Conservation (phyloP, 2,797 vertebrate species). For the Chelonia mydas region DNA sequence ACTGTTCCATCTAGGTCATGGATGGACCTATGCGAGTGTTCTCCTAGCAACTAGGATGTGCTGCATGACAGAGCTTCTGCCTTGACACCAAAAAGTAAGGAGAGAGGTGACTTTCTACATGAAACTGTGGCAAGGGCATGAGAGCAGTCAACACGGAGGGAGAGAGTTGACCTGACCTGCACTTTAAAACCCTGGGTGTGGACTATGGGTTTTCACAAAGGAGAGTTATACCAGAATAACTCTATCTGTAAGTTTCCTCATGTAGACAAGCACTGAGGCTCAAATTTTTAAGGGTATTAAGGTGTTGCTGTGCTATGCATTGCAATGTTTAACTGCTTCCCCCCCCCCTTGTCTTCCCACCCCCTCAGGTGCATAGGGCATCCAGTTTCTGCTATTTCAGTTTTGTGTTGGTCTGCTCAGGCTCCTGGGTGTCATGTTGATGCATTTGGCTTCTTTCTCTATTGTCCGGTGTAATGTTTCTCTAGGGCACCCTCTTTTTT, state of each 20-base stretch:
- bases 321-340: background rate
- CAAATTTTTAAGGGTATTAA: background rate
- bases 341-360: background rate
- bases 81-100: background rate
- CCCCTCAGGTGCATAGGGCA: background rate
- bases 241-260: background rate
- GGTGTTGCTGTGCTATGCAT: no score
- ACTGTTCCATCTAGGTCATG: accelerated
- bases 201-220: background rate
- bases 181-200: background rate
- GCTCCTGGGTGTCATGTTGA: background rate
- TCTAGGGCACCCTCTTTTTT: background rate
- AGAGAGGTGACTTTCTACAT: background rate
- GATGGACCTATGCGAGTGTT: background rate
- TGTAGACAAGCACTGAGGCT: background rate
- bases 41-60: background rate
- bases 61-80: background rate
- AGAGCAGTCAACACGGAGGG: background rate
- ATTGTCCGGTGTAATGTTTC: background rate
- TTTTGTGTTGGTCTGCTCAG: background rate
- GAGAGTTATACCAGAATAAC: background rate
- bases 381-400: background rate
- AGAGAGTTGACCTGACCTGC: background rate
- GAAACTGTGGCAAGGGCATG: background rate
- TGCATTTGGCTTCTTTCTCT: background rate